Evolutionary conservation across 2,113 vertebrate genomes (phyloP), one percentile per base, ranked within the genome.

Genomic region (Triplophysa rosa): DNA sequence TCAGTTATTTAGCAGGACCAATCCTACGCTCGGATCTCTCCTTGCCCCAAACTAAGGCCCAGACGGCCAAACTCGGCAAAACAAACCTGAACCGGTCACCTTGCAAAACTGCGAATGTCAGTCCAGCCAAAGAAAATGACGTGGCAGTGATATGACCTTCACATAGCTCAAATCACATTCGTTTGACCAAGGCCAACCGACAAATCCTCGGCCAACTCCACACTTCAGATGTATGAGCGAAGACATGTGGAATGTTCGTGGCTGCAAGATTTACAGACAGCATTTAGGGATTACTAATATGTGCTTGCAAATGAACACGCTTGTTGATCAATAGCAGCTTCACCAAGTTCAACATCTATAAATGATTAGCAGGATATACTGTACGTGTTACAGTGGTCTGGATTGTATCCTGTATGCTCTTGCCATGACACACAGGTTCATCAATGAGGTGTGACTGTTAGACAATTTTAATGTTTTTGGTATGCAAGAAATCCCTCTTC

Each of bases 371-470:
- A 49, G 37, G 12, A 67, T 67, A 26, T 52, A n/a, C n/a, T n/a
- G n/a, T n/a, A 40, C 40, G n/a, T 47, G 21, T 67, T 71, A 26
- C 24, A n/a, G 54, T n/a, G 42, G 21, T 58, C 14, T 52, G 67
- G 24, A 62, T 23, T 70, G 26, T 63, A 21, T 8, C 1, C 33
- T 37, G 14, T 17, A 7, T 42, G 33, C 64, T 45, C 10, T 21
- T 89, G 86, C 84, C 85, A 87, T 89, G 88, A 88, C 89, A 90
- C 87, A 86, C 88, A 89, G 89, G 86, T 88, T 89, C 86, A 87
- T 85, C 87, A 88, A 80, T 90, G 83, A 88, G 88, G 17, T 37
- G 49, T 70, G 29, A 71, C 26, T 37, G 17, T 86, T 87, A 89
- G 67, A 82, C 88, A 92, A 91, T 89, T 85, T 88, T 87, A 77